Conservation (phyloP, 2,888 invertebrate genomes). For the Gisinianus flammeolus region DNA sequence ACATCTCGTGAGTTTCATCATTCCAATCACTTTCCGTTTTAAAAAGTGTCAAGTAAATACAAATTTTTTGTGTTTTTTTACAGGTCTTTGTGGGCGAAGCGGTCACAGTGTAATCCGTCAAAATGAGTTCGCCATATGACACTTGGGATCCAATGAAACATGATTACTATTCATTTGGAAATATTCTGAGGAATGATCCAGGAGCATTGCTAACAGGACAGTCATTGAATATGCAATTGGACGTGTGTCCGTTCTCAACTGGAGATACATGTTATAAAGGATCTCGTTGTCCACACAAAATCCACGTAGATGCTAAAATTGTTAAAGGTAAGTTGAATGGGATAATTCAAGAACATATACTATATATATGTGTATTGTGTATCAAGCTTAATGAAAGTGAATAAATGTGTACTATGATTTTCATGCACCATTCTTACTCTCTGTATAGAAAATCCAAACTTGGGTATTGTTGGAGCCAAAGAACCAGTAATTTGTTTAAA, state of each 20-base stretch:
- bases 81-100: background rate
- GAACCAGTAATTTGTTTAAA: background rate
- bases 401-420: background rate
- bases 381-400: background rate
- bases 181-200: background rate
- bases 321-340: constrained; percentile 6
- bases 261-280: constrained; percentile 20
- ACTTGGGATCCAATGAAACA: constrained; percentile 1
- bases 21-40: background rate
- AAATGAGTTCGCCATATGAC: background rate
- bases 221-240: background rate
- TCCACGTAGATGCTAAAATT: background rate
- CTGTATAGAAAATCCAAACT: constrained; percentile 10
- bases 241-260: background rate
- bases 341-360: background rate
- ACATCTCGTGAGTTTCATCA: too few species aligned
- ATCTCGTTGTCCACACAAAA: constrained; percentile 5
- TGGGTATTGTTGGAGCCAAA: background rate
- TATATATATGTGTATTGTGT: background rate
- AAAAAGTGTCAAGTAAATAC: too few species aligned
- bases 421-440: too few species aligned
- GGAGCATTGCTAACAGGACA: constrained; percentile 2
- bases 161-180: constrained; percentile 12
- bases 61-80: background rate
- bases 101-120: background rate